phyloP scores from a whole-genome alignment of 2,888 invertebrate species.

The Lasioglossum figueresi region DNA sequence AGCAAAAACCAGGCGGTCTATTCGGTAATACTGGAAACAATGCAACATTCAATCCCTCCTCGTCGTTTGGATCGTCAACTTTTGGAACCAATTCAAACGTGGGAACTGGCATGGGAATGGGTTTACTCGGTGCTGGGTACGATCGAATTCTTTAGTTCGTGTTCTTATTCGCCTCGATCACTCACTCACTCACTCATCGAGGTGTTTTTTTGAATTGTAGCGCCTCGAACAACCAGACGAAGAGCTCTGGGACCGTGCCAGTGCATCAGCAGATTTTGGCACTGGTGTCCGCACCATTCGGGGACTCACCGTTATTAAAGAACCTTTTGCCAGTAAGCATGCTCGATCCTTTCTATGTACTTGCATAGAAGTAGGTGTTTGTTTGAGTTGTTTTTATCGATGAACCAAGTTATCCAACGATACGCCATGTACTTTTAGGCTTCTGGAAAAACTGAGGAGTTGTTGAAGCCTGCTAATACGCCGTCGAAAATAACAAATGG shows the following conservation, averaged over 20 bases:
- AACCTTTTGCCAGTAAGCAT: slow-evolving; percentile 86
- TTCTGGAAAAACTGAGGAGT: slow-evolving; percentile 87
- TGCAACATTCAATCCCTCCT: slow-evolving; percentile 84
- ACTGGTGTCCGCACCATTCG: slow-evolving; percentile 93
- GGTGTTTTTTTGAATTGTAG: slow-evolving; percentile 59
- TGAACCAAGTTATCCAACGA: not conserved
- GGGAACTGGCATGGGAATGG: slow-evolving; percentile 74
- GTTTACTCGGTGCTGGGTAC: slow-evolving; percentile 76
- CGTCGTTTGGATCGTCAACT: slow-evolving; percentile 81
- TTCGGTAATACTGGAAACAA: slow-evolving; percentile 85
- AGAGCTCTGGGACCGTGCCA: slow-evolving; percentile 81
- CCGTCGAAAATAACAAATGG: slow-evolving; percentile 88
- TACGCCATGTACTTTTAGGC: slow-evolving; percentile 79
- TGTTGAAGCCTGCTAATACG: slow-evolving; percentile 90
- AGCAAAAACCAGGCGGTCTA: slow-evolving; percentile 85
- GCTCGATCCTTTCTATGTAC: not conserved
- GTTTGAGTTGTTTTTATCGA: not conserved
- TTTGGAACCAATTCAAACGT: slow-evolving; percentile 78
- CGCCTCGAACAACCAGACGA: slow-evolving; percentile 77
- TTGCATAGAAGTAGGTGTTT: too few relatives aligned
- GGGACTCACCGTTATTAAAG: slow-evolving; percentile 93
- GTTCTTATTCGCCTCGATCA: not conserved
- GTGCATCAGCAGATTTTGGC: slow-evolving; percentile 91
- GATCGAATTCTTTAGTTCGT: not conserved
- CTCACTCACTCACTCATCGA: not conserved